Evolutionary conservation across 2,113 vertebrate species (phyloP).

Genomic region (Poeciliopsis turrubarensis): DNA sequence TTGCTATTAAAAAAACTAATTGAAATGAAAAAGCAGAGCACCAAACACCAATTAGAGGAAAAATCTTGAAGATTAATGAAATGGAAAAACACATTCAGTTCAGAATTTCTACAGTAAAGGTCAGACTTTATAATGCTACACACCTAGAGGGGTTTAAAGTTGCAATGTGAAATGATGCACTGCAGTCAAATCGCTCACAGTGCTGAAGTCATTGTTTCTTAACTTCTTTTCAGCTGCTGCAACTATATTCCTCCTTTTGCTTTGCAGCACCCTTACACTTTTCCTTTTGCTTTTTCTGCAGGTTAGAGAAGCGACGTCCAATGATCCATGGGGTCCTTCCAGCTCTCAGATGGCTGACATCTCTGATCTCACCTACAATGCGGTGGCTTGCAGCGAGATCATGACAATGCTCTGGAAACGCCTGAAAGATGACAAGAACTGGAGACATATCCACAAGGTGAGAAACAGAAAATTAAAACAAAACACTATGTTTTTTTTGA

Average conservation of each 20-base stretch:
- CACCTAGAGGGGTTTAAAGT: no score
- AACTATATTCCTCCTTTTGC: background rate
- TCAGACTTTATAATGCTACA: no score
- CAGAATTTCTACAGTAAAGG: no score
- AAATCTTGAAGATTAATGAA: no score
- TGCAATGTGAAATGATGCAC: no score
- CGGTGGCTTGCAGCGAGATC: constrained; percentile 89
- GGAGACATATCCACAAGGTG: constrained; percentile 93
- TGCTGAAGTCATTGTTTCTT: background rate
- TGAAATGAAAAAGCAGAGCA: no score
- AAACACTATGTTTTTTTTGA: background rate
- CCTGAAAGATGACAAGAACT: constrained; percentile 90
- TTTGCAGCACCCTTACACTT: background rate
- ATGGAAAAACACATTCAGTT: no score
- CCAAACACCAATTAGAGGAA: no score
- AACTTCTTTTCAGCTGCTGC: constrained; percentile 1
- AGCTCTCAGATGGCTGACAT: constrained; percentile 90
- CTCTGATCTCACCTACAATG: constrained; percentile 89
- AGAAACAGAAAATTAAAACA: background rate
- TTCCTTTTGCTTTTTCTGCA: constrained; percentile 33
- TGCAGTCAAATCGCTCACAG: no score
- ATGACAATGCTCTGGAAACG: constrained; percentile 92
- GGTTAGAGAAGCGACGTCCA: constrained; percentile 89
- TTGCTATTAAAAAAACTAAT: no score
- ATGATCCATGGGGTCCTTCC: constrained; percentile 91